A percentile compares a stretch with the other conserved stretches of the same genome.
Evolutionary conservation across 2,797 vertebrate species (phyloP).

Genomic region (Serranus cabrilla): DNA sequence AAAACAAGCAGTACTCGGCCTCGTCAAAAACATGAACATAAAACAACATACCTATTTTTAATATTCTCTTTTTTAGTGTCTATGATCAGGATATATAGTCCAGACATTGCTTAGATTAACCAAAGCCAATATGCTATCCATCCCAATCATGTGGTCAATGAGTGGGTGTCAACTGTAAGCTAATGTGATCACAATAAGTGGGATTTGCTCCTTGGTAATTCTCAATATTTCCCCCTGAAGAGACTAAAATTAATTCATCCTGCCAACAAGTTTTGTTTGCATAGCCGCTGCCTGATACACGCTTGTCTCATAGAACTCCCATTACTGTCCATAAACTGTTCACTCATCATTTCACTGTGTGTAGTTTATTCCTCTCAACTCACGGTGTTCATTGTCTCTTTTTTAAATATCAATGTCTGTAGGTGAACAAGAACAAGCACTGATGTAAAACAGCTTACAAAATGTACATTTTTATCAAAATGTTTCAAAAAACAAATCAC

Average conservation of each 20-base stretch:
- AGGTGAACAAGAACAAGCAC: background rate
- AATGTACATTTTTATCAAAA: background rate
- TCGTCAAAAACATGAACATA: no score
- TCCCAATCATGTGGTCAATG: background rate
- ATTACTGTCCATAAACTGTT: background rate
- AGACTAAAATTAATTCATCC: background rate
- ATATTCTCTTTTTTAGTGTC: background rate
- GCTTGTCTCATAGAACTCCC: background rate
- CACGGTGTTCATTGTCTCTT: background rate
- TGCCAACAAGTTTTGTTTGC: no score
- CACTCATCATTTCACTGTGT: no score
- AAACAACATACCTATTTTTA: background rate
- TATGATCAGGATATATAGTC: no score
- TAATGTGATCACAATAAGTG: background rate
- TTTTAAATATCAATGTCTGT: background rate
- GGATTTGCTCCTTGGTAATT: background rate
- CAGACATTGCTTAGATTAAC: background rate
- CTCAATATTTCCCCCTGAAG: background rate
- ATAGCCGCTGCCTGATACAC: background rate
- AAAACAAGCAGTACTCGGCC: no score
- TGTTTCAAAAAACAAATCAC: background rate
- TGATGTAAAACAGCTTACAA: background rate
- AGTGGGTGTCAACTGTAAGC: background rate
- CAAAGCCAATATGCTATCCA: background rate
- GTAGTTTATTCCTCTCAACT: no score